A percentile compares a stretch with the other conserved stretches of the same genome.
Conservation (phyloP, 1,140 invertebrate genomes). For the Coboldia fuscipes region DNA sequence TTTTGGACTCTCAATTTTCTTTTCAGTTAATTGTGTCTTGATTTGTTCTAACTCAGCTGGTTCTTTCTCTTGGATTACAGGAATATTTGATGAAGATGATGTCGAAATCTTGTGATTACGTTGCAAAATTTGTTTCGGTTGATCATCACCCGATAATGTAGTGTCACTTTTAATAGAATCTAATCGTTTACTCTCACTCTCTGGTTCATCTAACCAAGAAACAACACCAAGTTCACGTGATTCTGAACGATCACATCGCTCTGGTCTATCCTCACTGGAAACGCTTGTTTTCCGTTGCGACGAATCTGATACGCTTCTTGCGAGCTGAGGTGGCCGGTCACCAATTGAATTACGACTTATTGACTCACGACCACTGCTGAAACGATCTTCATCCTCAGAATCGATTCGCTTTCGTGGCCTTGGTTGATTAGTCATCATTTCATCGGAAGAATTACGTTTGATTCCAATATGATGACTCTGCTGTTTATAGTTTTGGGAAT, state of each 20-base stretch:
- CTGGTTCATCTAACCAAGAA: slow-evolving; percentile 20
- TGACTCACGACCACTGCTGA: slow-evolving; percentile 5
- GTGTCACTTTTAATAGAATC: slow-evolving; percentile 7
- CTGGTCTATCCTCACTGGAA: slow-evolving; percentile 13
- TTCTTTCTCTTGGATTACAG: too few relatives aligned
- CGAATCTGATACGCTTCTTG: slow-evolving; percentile 19
- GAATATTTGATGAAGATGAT: too few relatives aligned
- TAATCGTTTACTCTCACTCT: slow-evolving; percentile 15
- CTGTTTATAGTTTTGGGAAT: slow-evolving; percentile 12
- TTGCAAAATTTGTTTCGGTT: slow-evolving; percentile 17
- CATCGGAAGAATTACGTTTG: background rate
- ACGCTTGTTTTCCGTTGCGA: slow-evolving; percentile 20
- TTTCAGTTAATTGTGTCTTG: too few relatives aligned
- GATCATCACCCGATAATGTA: slow-evolving; percentile 11
- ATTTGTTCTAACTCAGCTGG: too few relatives aligned
- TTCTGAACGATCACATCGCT: background rate
- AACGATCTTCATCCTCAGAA: slow-evolving; percentile 10
- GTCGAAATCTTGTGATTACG: slow-evolving; percentile 4
- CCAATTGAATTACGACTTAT: slow-evolving; percentile 2
- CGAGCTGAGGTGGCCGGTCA: slow-evolving; percentile 2
- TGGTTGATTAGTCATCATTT: slow-evolving; percentile 1
- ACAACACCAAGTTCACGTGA: slow-evolving; percentile 5
- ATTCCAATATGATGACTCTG: background rate
- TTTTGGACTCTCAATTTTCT: too few relatives aligned
- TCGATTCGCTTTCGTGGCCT: slow-evolving; percentile 5